phyloP scores from a whole-genome alignment of 2,797 vertebrate genomes.

The Hephaestus fuliginosus region DNA sequence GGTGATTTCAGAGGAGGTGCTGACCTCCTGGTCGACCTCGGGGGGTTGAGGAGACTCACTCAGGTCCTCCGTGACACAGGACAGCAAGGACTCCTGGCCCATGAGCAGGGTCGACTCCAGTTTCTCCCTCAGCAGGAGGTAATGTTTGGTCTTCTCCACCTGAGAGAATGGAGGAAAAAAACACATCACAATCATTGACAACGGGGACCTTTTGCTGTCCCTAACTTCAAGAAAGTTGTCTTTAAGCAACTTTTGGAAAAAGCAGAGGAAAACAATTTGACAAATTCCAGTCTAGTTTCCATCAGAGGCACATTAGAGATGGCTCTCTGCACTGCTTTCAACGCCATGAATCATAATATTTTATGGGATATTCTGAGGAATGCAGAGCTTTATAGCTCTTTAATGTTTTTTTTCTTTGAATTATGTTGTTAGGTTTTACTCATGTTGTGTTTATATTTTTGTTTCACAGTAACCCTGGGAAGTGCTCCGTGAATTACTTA shows the following conservation, averaged over 20 bases:
- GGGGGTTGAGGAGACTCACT: conserved; percentile 87
- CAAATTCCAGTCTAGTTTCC: conserved; percentile 21
- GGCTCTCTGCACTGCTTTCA: conserved; percentile 13
- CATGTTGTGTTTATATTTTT: neutral
- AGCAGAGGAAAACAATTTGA: conserved; percentile 1
- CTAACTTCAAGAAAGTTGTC: neutral
- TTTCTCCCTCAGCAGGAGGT: conserved; percentile 95
- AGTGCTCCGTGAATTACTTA: neutral
- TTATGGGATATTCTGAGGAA: conserved; percentile 7
- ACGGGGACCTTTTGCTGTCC: neutral
- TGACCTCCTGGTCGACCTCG: conserved; percentile 78
- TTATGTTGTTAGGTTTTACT: neutral
- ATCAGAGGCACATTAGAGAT: conserved; percentile 1
- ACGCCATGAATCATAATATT: conserved; percentile 9
- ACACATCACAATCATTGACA: neutral
- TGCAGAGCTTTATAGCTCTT: neutral
- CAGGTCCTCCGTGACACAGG: conserved; percentile 88
- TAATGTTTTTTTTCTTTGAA: neutral
- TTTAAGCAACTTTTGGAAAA: neutral
- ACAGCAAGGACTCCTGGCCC: conserved; percentile 87
- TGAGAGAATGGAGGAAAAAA: conserved; percentile 56
- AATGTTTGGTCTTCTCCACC: conserved; percentile 98
- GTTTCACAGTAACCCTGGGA: neutral
- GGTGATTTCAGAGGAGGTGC: conserved; percentile 84
- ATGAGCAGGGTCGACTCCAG: conserved; percentile 91